These are phyloP conservation scores for Armadillidium nasatum DNA, from an alignment of 1,140 invertebrate genomes.

Conservation along the genomic window DNA sequence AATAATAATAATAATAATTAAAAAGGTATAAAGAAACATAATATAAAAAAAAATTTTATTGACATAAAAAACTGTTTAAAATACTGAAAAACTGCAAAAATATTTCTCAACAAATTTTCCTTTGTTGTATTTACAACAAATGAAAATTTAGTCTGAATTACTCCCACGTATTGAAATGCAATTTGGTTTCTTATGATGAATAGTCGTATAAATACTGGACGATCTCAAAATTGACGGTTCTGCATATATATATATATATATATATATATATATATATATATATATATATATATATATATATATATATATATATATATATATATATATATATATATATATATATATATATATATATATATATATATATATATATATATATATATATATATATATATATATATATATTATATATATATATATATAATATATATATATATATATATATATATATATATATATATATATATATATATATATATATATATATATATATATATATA, in stretches of 20 bases:
- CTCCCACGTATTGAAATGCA: too few relatives aligned
- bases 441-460: too few relatives aligned
- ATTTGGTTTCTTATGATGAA: not conserved
- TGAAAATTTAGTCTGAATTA: too few relatives aligned
- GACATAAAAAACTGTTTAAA: too few relatives aligned
- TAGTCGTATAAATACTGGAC: conserved; percentile 51
- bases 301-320: not conserved
- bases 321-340: not conserved
- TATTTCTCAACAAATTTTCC: too few relatives aligned
- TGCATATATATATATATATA: conserved; percentile 18
- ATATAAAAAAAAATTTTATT: too few relatives aligned
- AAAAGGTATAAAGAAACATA: too few relatives aligned
- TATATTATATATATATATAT: not conserved
- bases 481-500: not conserved
- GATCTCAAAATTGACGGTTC: conserved; percentile 44
- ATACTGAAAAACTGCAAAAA: too few relatives aligned
- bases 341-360: not conserved
- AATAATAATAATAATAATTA: too few relatives aligned
- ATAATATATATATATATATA: not conserved
- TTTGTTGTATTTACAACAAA: too few relatives aligned
- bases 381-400: not conserved
- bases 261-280: not conserved
- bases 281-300: not conserved
- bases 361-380: not conserved
- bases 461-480: too few relatives aligned